phyloP scores from a whole-genome alignment of 2,888 invertebrate species.

The Agrochola lychnidis region DNA sequence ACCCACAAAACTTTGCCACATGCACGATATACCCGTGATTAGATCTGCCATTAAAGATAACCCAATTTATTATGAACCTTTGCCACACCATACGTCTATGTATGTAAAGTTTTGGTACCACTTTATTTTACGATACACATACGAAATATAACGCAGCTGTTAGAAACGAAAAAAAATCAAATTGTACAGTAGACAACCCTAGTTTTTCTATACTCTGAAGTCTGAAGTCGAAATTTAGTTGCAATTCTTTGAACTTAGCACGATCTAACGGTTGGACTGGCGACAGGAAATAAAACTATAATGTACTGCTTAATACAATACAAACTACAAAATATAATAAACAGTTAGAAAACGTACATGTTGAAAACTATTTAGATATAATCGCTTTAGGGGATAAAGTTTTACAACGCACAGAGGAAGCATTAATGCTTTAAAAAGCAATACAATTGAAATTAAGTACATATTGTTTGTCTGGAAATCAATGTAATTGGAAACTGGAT shows the following conservation, averaged over 20 bases:
- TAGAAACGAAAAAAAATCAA: neutral
- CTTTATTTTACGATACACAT: neutral
- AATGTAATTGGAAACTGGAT: slow-evolving; percentile 35
- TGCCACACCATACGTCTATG: no score
- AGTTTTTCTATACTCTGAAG: slow-evolving; percentile 73
- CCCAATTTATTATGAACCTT: neutral
- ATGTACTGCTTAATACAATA: slow-evolving; percentile 65
- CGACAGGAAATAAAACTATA: slow-evolving; percentile 71
- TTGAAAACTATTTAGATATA: slow-evolving; percentile 57
- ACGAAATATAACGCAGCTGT: neutral
- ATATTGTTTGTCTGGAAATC: slow-evolving; percentile 27
- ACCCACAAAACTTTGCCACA: slow-evolving; percentile 11
- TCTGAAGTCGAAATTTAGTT: slow-evolving; percentile 77
- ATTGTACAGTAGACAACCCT: slow-evolving; percentile 73
- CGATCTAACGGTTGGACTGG: slow-evolving; percentile 71
- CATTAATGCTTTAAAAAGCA: slow-evolving; percentile 54
- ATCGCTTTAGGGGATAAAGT: slow-evolving; percentile 47
- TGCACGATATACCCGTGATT: slow-evolving; percentile 3
- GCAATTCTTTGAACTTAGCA: slow-evolving; percentile 72
- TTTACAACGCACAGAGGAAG: slow-evolving; percentile 47
- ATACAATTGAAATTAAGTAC: slow-evolving; percentile 54
- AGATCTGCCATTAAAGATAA: slow-evolving; percentile 21
- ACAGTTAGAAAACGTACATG: slow-evolving; percentile 47
- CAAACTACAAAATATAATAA: slow-evolving; percentile 48
- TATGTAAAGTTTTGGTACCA: neutral